phyloP scores from a whole-genome alignment of 2,888 invertebrate genomes.

The Amitus sp. region DNA sequence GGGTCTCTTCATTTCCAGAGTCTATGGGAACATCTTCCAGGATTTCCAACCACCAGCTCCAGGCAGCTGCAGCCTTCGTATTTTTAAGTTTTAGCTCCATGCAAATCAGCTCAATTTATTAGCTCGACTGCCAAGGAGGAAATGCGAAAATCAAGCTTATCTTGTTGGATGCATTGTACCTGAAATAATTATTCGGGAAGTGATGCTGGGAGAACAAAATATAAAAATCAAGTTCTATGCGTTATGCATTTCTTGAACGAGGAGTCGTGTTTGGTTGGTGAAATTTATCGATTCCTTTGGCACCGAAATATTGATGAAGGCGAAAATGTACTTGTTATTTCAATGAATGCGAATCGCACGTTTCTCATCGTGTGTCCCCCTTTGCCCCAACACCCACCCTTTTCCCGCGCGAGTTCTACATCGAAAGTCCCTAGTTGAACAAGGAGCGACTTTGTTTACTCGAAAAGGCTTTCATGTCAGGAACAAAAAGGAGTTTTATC shows the following conservation, averaged over 20 bases:
- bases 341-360: slow-evolving; percentile 28
- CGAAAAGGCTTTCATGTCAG: slow-evolving; percentile 38
- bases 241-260: too few relatives aligned
- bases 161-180: slow-evolving; percentile 16
- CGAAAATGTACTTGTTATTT: background rate
- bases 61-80: slow-evolving; percentile 42
- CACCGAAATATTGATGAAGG: too few relatives aligned
- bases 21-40: slow-evolving; percentile 53
- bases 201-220: too few relatives aligned
- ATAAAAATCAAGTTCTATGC: too few relatives aligned
- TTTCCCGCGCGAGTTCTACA: slow-evolving; percentile 21
- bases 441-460: slow-evolving; percentile 20
- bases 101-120: slow-evolving; percentile 59
- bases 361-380: slow-evolving; percentile 5
- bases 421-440: slow-evolving; percentile 31
- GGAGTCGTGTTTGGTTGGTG: background rate
- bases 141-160: slow-evolving; percentile 30
- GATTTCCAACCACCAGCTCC: slow-evolving; percentile 42
- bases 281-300: background rate
- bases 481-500: slow-evolving; percentile 14
- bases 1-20: slow-evolving; percentile 51
- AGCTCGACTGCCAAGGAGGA: slow-evolving; percentile 31
- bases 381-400: slow-evolving; percentile 11
- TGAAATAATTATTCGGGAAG: slow-evolving; percentile 25
- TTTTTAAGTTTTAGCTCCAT: slow-evolving; percentile 56